Evolutionary conservation across 2,113 vertebrate species (phyloP).

Genomic region (Poeciliopsis occidentalis): DNA sequence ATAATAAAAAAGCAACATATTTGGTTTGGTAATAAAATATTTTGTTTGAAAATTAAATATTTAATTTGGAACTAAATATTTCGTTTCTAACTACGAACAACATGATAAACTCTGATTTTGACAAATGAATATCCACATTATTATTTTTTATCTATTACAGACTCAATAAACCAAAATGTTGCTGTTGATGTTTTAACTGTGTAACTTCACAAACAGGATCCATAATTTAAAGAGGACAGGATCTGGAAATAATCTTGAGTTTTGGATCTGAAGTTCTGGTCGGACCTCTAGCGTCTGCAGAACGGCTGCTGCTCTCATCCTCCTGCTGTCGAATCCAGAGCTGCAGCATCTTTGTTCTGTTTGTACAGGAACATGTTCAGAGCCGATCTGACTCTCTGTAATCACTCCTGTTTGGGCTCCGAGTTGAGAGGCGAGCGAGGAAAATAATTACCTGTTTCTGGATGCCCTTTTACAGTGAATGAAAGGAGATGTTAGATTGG

Average conservation of each 20-base stretch:
- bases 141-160: too few relatives aligned
- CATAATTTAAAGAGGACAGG: conserved; percentile 2
- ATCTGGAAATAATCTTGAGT: neutral
- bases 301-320: conserved; percentile 53
- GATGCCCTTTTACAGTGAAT: conserved; percentile 73
- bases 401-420: conserved; percentile 76
- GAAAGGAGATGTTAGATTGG: conserved; percentile 74
- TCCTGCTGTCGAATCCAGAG: conserved; percentile 55
- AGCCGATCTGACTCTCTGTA: conserved; percentile 75
- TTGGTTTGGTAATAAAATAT: too few relatives aligned
- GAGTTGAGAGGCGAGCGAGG: conserved; percentile 73
- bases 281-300: conserved; percentile 40
- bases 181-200: too few relatives aligned
- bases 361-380: conserved; percentile 74
- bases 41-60: too few relatives aligned
- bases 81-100: too few relatives aligned
- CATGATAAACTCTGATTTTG: too few relatives aligned
- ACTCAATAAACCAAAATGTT: too few relatives aligned
- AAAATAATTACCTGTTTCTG: conserved; percentile 80
- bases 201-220: too few relatives aligned
- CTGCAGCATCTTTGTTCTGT: conserved; percentile 47
- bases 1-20: too few relatives aligned
- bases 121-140: too few relatives aligned
- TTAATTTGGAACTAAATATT: too few relatives aligned
- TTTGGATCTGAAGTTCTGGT: conserved; percentile 35